Evolutionary conservation across 2,113 vertebrate species (phyloP).

Genomic region (Anas platyrhynchos): DNA sequence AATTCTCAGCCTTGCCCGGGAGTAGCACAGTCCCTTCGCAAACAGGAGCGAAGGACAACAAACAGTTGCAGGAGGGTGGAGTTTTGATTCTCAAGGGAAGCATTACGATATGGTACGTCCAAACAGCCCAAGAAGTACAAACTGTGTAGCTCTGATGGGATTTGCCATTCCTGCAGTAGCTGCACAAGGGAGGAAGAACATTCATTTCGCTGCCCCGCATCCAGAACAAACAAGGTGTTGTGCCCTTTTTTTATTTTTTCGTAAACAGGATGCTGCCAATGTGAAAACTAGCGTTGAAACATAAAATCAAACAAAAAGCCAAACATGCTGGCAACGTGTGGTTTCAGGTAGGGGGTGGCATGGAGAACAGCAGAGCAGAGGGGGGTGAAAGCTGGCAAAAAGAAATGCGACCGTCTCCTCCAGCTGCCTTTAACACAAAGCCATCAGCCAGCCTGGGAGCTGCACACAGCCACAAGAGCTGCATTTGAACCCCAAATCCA

Average conservation of each 20-base stretch:
- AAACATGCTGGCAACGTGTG: constrained; percentile 1
- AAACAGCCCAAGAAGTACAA: background rate
- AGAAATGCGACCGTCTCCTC: background rate
- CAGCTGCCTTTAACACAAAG: background rate
- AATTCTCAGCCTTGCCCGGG: background rate
- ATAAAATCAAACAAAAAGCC: constrained; percentile 35
- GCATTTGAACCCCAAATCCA: background rate
- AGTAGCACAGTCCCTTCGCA: background rate
- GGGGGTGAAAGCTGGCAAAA: background rate
- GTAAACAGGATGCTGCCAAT: constrained; percentile 50
- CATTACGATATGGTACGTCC: background rate
- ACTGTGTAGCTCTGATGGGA: background rate
- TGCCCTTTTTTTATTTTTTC: background rate
- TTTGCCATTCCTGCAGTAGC: background rate
- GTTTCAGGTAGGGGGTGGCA: background rate
- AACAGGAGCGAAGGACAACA: background rate
- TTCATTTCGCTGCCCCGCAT: background rate
- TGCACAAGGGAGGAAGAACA: background rate
- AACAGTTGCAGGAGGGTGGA: background rate
- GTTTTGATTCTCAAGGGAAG: background rate
- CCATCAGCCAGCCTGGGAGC: background rate
- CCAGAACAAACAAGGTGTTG: constrained; percentile 16
- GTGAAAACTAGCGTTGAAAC: constrained; percentile 3
- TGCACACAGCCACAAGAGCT: background rate
- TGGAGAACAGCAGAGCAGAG: background rate